Evolutionary conservation across 2,113 vertebrate genomes (phyloP).

Genomic region (Gasterosteus nipponicus): DNA sequence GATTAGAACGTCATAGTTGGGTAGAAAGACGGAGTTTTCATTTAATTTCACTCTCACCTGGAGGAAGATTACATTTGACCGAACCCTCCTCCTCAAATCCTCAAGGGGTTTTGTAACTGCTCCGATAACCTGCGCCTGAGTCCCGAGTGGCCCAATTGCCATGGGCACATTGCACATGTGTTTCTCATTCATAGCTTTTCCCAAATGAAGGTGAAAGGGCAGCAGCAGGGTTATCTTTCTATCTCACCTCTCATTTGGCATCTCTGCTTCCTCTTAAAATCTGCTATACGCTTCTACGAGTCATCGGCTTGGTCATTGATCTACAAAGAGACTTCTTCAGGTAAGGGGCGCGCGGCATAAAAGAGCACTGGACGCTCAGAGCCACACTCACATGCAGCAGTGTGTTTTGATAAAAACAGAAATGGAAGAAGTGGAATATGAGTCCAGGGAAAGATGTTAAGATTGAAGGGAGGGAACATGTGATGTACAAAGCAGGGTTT

Average conservation of each 20-base stretch:
- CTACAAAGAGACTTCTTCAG: neutral
- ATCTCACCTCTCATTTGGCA: conserved; percentile 42
- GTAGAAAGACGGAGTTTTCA: conserved; percentile 1
- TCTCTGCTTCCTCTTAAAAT: conserved; percentile 18
- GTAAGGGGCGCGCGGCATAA: neutral
- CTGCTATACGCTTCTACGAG: neutral
- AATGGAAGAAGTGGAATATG: conserved; percentile 6
- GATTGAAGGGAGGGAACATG: conserved; percentile 34
- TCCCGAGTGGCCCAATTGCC: conserved; percentile 25
- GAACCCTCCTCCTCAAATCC: neutral
- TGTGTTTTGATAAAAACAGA: neutral
- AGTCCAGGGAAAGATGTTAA: conserved; percentile 37
- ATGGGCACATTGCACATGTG: conserved; percentile 52
- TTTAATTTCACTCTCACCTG: conserved; percentile 18
- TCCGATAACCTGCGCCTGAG: conserved; percentile 19
- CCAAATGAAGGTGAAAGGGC: conserved; percentile 41
- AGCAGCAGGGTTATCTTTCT: conserved; percentile 51
- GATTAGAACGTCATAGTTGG: neutral
- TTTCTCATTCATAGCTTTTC: conserved; percentile 48
- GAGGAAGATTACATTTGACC: conserved; percentile 38
- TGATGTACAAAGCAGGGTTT: conserved; percentile 13
- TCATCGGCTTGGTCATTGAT: neutral
- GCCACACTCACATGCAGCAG: neutral
- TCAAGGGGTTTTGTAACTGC: conserved; percentile 19
- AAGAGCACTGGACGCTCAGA: neutral